Evolutionary conservation across 2,797 vertebrate genomes (phyloP), one percentile per base, ranked within the genome.

Genomic region (Nyctibius grandis): DNA sequence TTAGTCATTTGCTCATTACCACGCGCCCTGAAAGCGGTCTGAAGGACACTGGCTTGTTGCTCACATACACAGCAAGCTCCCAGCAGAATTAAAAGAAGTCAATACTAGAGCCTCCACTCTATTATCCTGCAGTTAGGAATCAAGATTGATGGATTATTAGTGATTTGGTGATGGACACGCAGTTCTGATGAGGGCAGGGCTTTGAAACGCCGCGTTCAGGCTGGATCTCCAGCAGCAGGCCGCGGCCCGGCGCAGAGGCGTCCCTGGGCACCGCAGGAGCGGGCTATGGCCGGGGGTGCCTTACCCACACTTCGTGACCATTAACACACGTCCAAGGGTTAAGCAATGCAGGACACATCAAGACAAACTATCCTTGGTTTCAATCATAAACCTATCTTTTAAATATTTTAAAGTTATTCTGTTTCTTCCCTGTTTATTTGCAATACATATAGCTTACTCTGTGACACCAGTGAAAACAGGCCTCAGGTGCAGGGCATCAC

Each of bases 1-100:
- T 91, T 89, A 94, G 97, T 89, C 97, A 96, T 63, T 79, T 97
- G 94, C 97, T 98, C 97, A 95, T 98, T 98, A 98, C 96, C 97
- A 96, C 97, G 97, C 95, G 93, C 95, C 88, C 85, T 95, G 97
- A 94, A 97, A 97, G 97, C 89, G 95, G 95, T 87, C 87, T 89
- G 78, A 53, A 61, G 87, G 82, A 51, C 28, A 15, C 61, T 11
- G 42, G 33, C 68, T 61, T 53, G 15, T 5, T 33, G 86, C 78
- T 53, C 63, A 94, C 85, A 87, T 44, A n/a, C 77, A 36, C 69
- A 56, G 48, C 10, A 33, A 91, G 88, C 91, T 88, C 86, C 86
- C 88, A 70, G 87, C 75, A 70, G 61, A 69, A 18, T 3, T 59
- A 36, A 11, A 48, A 16, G 16, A 21, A 93, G 70, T 73, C 91